These are phyloP conservation scores for Xanthostigma xanthostigma DNA, from an alignment of 2,888 invertebrate species.

Conservation along the genomic window DNA sequence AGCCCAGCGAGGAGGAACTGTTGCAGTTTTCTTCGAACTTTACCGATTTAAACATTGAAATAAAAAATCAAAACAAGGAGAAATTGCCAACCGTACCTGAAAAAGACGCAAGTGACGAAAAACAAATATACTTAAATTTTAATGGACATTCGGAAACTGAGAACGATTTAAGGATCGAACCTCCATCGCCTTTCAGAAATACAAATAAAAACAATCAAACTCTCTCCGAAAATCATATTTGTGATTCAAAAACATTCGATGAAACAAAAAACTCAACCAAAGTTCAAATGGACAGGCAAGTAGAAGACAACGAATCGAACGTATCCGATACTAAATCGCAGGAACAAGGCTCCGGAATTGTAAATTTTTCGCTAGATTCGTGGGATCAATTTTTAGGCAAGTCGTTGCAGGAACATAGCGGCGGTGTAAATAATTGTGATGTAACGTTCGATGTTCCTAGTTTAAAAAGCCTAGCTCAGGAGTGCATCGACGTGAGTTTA, in stretches of 20 bases:
- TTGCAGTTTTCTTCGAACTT: conserved; percentile 39
- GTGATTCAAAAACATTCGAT: too few species aligned
- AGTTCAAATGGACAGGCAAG: too few species aligned
- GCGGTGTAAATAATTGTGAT: conserved; percentile 1
- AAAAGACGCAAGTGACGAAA: not conserved
- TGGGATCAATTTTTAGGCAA: conserved; percentile 29
- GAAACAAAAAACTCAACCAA: too few species aligned
- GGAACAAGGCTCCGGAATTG: conserved; percentile 11
- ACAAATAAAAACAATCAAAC: too few species aligned
- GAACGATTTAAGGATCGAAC: too few species aligned
- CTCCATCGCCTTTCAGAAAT: too few species aligned
- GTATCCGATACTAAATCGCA: not conserved
- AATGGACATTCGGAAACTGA: too few species aligned
- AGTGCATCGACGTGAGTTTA: too few species aligned
- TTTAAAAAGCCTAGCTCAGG: too few species aligned
- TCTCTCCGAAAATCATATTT: too few species aligned
- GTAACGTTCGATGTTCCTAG: too few species aligned
- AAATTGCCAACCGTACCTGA: not conserved
- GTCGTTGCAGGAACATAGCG: conserved; percentile 21
- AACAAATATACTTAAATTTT: too few species aligned
- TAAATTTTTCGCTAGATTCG: conserved; percentile 28
- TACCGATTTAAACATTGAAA: conserved; percentile 22
- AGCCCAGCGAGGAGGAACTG: conserved; percentile 33
- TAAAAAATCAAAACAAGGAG: not conserved
- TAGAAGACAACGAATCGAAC: not conserved